Evolutionary conservation across 2,888 invertebrate species (phyloP).

Genomic region (Ectemnius lituratus): DNA sequence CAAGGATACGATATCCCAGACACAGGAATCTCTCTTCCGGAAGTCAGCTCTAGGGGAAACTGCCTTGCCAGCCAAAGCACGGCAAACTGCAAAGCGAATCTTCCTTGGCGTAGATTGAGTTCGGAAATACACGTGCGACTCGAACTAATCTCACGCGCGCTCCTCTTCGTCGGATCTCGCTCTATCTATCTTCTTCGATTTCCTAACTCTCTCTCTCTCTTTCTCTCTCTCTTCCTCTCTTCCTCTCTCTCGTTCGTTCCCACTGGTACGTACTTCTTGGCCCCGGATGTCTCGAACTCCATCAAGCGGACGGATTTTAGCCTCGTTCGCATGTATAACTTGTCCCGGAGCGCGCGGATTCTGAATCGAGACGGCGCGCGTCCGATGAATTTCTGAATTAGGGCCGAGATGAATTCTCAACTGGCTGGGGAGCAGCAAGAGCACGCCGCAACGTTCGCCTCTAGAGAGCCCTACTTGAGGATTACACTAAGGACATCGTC

Average conservation of each 20-base stretch:
- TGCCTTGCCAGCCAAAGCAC: constrained; percentile 13
- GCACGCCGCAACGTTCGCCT: too few species aligned
- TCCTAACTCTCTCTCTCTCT: background rate
- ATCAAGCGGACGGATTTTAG: constrained; percentile 54
- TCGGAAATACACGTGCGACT: constrained; percentile 65
- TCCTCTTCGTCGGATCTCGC: background rate
- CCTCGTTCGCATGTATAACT: constrained; percentile 56
- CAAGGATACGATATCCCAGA: background rate
- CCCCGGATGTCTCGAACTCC: constrained; percentile 46
- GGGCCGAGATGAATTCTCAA: constrained; percentile 24
- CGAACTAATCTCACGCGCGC: constrained; percentile 61
- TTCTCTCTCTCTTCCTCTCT: too few species aligned
- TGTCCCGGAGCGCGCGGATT: constrained; percentile 40
- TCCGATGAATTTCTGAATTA: constrained; percentile 20
- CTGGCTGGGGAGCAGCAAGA: background rate
- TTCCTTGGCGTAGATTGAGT: constrained; percentile 66
- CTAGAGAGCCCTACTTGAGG: too few species aligned
- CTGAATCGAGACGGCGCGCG: constrained; percentile 26
- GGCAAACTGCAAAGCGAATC: constrained; percentile 66
- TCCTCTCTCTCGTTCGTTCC: too few species aligned
- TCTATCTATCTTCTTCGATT: too few species aligned
- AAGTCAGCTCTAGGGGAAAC: background rate
- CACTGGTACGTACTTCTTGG: background rate
- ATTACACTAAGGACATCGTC: too few species aligned
- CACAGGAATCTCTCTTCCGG: constrained; percentile 1